Evolutionary conservation across 1,140 invertebrate genomes (phyloP).

Genomic region (Lepidurus packardi): DNA sequence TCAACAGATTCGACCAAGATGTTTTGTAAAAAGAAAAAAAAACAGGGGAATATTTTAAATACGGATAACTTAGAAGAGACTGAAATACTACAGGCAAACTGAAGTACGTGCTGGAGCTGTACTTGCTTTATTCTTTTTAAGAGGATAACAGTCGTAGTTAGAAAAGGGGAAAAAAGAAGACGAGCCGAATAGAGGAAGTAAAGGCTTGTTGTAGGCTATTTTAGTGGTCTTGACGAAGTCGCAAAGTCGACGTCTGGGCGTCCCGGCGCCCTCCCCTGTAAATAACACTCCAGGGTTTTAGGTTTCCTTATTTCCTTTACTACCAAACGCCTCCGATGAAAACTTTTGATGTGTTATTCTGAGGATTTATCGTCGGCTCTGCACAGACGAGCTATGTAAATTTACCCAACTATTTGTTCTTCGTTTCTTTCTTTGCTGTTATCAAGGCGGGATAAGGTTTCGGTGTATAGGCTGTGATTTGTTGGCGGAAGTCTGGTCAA

Average conservation of each 20-base stretch:
- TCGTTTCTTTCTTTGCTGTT: not conserved
- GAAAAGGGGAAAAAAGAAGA: too few relatives aligned
- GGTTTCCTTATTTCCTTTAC: constrained; percentile 9
- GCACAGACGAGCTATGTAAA: not conserved
- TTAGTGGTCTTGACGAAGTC: constrained; percentile 11
- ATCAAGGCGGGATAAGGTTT: not conserved
- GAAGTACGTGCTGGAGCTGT: not conserved
- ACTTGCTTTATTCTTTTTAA: not conserved
- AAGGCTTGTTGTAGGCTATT: constrained; percentile 7
- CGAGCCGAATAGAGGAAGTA: not conserved
- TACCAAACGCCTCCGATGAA: not conserved
- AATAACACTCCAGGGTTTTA: constrained; percentile 6
- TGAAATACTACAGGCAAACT: not conserved
- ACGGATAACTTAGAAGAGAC: too few relatives aligned
- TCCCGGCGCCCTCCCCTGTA: constrained; percentile 10
- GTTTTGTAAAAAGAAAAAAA: too few relatives aligned
- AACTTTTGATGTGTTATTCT: not conserved
- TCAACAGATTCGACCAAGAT: too few relatives aligned
- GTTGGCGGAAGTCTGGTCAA: constrained; percentile 24
- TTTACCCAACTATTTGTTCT: constrained; percentile 10
- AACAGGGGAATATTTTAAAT: too few relatives aligned
- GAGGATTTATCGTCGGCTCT: not conserved
- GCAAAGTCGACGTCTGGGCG: constrained; percentile 1
- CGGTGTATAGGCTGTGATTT: constrained; percentile 3
- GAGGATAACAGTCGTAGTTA: too few relatives aligned